Percentiles rank a stretch among this genome's conserved stretches.
Evolutionary conservation across 2,888 invertebrate species (phyloP).

Genomic region (Papilio protenor): DNA sequence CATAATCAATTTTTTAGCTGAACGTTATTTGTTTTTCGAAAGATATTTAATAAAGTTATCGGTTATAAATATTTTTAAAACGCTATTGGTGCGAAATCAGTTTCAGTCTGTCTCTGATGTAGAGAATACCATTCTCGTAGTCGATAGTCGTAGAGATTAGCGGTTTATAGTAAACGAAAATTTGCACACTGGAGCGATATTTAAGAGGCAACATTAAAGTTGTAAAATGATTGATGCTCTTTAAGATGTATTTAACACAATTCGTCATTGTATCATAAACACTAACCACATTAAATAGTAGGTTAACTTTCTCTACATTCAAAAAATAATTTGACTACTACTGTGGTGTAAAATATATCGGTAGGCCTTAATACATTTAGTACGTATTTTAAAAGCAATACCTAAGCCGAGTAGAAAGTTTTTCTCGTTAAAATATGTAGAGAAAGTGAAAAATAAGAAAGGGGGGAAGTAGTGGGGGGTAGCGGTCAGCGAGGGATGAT

Average conservation of each 20-base stretch:
- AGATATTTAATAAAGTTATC: neutral
- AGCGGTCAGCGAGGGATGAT: slow-evolving; percentile 83
- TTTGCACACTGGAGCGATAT: too few species aligned
- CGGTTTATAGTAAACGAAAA: too few species aligned
- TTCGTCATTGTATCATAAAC: neutral
- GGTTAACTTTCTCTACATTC: neutral
- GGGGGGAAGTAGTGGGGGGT: slow-evolving; percentile 64
- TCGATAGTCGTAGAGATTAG: too few species aligned
- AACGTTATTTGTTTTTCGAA: neutral
- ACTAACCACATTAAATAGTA: neutral
- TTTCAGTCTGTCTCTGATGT: neutral
- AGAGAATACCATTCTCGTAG: neutral
- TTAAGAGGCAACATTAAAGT: neutral
- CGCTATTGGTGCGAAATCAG: neutral
- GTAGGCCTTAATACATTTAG: slow-evolving; percentile 57
- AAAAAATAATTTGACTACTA: neutral
- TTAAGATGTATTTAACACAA: neutral
- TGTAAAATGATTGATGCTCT: neutral
- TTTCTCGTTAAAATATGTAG: slow-evolving; percentile 85
- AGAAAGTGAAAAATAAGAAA: slow-evolving; percentile 83
- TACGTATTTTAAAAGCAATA: slow-evolving; percentile 65
- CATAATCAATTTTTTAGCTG: neutral
- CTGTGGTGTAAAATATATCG: neutral
- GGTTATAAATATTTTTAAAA: neutral
- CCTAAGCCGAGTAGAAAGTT: slow-evolving; percentile 79